A percentile compares a stretch with the other conserved stretches of the same genome.
These are phyloP conservation scores for Castor canadensis DNA, from an alignment of 2,113 vertebrate genomes.

Conservation along the genomic window DNA sequence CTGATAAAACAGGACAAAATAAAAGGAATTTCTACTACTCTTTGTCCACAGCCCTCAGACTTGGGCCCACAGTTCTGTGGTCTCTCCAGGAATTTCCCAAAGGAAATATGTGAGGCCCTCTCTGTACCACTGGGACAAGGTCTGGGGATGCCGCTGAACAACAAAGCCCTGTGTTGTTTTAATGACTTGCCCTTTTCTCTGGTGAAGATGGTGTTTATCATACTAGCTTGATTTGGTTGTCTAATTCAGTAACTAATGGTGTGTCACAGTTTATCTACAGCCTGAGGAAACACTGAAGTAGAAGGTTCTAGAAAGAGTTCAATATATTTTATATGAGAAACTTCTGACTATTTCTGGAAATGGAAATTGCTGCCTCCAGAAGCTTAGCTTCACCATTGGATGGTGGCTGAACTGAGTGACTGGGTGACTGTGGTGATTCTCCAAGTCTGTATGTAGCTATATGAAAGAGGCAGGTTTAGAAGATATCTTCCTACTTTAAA, in stretches of 20 bases:
- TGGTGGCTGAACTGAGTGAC: neutral
- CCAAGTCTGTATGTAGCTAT: neutral
- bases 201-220: neutral
- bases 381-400: neutral
- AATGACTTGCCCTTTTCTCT: neutral
- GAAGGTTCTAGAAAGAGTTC: conserved; percentile 21
- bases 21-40: conserved; percentile 41
- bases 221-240: neutral
- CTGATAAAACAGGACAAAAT: conserved; percentile 61
- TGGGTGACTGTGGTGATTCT: neutral
- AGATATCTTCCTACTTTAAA: neutral
- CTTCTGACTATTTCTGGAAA: neutral
- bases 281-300: neutral
- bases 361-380: neutral
- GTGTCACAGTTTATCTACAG: neutral
- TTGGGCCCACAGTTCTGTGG: neutral
- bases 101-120: neutral
- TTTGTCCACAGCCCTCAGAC: neutral
- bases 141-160: neutral
- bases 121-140: neutral
- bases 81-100: neutral
- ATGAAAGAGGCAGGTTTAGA: neutral
- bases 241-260: neutral
- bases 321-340: neutral
- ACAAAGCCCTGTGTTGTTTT: neutral